Base-by-base conservation (phyloP, 2,797 vertebrate species). In the Callimico goeldii region DNA sequence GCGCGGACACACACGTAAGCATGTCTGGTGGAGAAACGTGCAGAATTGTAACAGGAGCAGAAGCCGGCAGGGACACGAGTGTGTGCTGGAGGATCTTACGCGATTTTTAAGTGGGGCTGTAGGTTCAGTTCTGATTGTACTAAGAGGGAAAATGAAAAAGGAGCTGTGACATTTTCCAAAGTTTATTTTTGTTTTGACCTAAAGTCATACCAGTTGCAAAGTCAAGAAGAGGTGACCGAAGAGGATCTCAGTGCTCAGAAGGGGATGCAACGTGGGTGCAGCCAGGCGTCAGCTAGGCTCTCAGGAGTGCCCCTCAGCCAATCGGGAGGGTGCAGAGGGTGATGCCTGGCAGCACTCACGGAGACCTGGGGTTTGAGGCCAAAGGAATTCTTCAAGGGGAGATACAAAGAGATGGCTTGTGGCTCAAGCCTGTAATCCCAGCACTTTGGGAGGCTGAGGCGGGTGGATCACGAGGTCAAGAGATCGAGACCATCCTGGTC, bases 81-180 rank as follows among this genome's bases (percentile, higher is more conserved):
- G 0, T 0, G 8, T 13, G 28, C 15, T 2, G 0, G 1, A 8
- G 46, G 36, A 17, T 24, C 24, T 1, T 0, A 22, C 19, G 14
- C 8, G 2, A 4, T 30, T 8, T 22, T 36, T 12, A 22, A 28
- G 15, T 3, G 1, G 33, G 9, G 11, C 24, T 9, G 0, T 5
- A 33, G 19, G 5, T 5, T 15, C 26, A 0, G 0, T 17, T 10
- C 41, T 1, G 52, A 55, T 26, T 1, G 4, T 0, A 0, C 14
- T 2, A 4, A 15, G 0, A 1, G 39, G 24, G 24, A 5, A 17
- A 15, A 12, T 0, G 10, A 12, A 22, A 43, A 22, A 39, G 24
- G 57, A 28, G 9, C 20, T 0, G 26, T 1, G 28, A 19, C 52
- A 0, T 7, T 28, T 36, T 24, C 52, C n/a, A 7, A 8, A 1